Base-by-base conservation (phyloP, 2,797 vertebrate genomes). In the Typhlichthys eigenmanni region DNA sequence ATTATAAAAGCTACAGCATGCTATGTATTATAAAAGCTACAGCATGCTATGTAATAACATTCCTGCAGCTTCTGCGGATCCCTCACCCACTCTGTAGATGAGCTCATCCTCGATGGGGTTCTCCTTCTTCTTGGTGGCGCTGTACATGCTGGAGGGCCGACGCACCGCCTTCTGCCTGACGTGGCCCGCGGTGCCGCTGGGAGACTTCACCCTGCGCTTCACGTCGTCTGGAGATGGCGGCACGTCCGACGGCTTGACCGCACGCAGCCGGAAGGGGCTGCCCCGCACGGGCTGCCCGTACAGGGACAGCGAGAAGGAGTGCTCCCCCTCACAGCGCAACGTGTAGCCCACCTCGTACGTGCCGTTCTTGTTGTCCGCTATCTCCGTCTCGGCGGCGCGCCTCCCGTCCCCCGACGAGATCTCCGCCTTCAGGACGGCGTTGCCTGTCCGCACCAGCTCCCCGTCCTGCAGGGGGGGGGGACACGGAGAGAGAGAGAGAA, bases 41-140 rank as follows among this genome's bases (percentile, higher is more conserved):
- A 19, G 17, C 17, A 19, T 19, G 24, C 24, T 24, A 24, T 24
- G 24, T 24, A 24, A 24, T 24, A 24, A 24, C 24, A 13, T 48
- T 14, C n/a, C 50, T 14, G 13, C 13, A 14, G 14, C 5, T 51
- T 17, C 50, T 51, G 14, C 9, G 13, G 12, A 1, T 29, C 19
- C 69, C 92, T 92, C 90, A 98, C 96, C 96, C 4, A 98, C 95
- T 19, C 96, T 94, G 80, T 97, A 95, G 92, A 98, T 97, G 58
- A 98, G 95, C 65, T 98, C 97, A 0, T 98, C 96, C 81, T 98
- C 96, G 0, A 98, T 98, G 51, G 97, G 96, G 85, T 98, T 98
- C 85, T 98, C 97, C 86, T 98, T 98, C 74, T 95, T 95, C 85
- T 96, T 98, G 84, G 94, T 95, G 0, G 94, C 95, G 91, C 97